Percentiles rank a stretch among this genome's conserved stretches.
phyloP scores from a whole-genome alignment of 2,797 vertebrate genomes.

The Acropternis orthonyx region DNA sequence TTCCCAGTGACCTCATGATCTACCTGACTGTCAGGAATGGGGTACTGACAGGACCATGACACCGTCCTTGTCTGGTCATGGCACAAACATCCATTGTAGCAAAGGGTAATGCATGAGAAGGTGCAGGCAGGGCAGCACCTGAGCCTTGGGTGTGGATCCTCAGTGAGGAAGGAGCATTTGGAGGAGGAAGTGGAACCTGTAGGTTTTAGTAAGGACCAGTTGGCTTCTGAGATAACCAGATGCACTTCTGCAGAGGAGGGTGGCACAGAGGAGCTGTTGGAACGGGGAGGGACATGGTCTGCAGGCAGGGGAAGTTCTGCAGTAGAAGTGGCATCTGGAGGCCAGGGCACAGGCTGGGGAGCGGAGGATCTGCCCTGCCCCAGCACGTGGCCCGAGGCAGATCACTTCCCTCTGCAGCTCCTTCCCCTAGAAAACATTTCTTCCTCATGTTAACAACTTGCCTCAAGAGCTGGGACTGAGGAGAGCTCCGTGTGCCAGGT shows the following conservation, averaged over 20 bases:
- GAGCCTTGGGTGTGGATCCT: neutral
- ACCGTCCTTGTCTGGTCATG: neutral
- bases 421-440: neutral
- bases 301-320: neutral
- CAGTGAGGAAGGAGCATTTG: neutral
- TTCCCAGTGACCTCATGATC: neutral
- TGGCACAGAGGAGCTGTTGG: neutral
- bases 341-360: neutral
- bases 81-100: neutral
- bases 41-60: neutral
- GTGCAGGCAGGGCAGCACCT: neutral
- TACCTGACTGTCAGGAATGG: neutral
- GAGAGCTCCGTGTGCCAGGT: neutral
- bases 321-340: neutral
- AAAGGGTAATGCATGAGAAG: rapidly evolving
- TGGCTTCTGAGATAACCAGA: neutral
- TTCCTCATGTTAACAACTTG: neutral
- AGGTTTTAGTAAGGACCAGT: neutral
- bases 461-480: neutral
- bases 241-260: neutral
- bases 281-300: neutral
- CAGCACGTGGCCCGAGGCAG: neutral
- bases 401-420: conserved; percentile 11
- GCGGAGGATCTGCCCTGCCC: neutral
- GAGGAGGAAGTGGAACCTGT: neutral